phyloP scores from a whole-genome alignment of 2,888 invertebrate species.

The Maniola hyperantus region DNA sequence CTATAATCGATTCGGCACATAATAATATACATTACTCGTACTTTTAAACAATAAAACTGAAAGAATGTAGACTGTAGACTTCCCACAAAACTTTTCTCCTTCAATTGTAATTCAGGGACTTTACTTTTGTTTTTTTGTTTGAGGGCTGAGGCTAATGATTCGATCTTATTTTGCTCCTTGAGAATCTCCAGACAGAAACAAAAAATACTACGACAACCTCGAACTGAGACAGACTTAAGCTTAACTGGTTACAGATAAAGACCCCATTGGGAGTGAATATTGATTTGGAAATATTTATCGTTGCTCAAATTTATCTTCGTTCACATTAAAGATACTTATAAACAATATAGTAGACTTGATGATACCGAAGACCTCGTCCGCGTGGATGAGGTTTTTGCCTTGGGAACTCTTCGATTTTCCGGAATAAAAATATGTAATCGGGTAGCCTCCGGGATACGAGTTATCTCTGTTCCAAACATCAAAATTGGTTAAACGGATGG shows the following conservation, averaged over 20 bases:
- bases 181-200: slow-evolving; percentile 35
- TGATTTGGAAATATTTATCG: slow-evolving; percentile 13
- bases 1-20: not conserved
- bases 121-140: slow-evolving; percentile 10
- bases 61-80: not conserved
- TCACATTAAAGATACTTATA: not conserved
- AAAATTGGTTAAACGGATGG: no score
- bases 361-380: no score
- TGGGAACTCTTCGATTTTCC: no score
- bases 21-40: not conserved
- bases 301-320: not conserved
- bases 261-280: slow-evolving; percentile 25
- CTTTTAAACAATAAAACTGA: not conserved
- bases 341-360: not conserved
- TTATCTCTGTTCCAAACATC: no score
- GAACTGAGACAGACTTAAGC: slow-evolving; percentile 30
- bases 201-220: slow-evolving; percentile 35
- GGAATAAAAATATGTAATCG: no score
- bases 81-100: slow-evolving; percentile 5
- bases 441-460: no score
- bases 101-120: slow-evolving; percentile 14
- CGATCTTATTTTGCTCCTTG: slow-evolving; percentile 29
- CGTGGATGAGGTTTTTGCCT: no score
- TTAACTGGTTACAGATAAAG: slow-evolving; percentile 34
- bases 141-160: slow-evolving; percentile 21